phyloP scores from a whole-genome alignment of 2,113 vertebrate genomes.

The Setophaga petechia region DNA sequence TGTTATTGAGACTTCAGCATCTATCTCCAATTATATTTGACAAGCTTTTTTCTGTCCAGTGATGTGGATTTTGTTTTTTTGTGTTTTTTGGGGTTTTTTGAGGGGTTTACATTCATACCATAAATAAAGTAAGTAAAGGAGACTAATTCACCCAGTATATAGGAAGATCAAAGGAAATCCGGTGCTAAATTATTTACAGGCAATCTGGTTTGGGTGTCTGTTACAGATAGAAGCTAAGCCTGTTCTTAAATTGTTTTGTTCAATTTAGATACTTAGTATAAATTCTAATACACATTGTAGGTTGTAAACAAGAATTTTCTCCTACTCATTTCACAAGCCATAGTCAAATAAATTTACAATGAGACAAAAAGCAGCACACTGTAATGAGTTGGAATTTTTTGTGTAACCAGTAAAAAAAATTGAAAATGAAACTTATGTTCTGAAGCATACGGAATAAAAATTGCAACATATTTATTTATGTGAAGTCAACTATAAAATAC shows the following conservation, averaged over 20 bases:
- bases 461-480: background rate
- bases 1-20: background rate
- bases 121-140: background rate
- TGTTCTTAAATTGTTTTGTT: constrained; percentile 24
- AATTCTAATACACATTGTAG: constrained; percentile 11
- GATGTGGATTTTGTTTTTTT: background rate
- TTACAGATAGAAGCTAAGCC: background rate
- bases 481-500: background rate
- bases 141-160: background rate
- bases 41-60: background rate
- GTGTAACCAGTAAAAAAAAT: constrained; percentile 7
- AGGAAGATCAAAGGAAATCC: constrained; percentile 2
- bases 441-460: background rate
- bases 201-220: constrained; percentile 36
- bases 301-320: constrained; percentile 49
- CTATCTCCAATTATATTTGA: background rate
- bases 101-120: background rate
- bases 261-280: constrained; percentile 5
- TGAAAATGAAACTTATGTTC: background rate
- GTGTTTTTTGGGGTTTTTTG: background rate
- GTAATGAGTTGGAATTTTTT: background rate
- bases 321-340: constrained; percentile 43
- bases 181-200: constrained; percentile 14
- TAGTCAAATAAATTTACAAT: constrained; percentile 12
- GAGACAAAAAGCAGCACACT: background rate